Evolutionary conservation across 2,797 vertebrate species (phyloP), one percentile per base, ranked within the genome.

Genomic region (Oreonectes daqikongensis): DNA sequence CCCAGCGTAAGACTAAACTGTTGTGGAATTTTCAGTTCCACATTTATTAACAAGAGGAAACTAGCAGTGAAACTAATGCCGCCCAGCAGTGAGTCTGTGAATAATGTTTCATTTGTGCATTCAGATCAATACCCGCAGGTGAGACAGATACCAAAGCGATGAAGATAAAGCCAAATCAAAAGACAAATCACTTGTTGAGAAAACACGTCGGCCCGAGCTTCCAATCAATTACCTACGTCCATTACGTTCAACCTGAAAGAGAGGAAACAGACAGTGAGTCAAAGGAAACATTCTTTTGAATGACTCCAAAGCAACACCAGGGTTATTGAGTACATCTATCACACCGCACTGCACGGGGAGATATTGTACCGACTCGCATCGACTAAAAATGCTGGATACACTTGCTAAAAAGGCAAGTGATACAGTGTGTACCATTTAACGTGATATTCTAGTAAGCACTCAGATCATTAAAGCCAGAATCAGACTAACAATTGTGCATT

Each of bases 271-370:
- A 78, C 75, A 77, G 80, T 57, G 71, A 72, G n/a, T 63, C 46
- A n/a, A 59, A 60, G 59, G 40, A 75, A 69, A 72, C 71, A 78
- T 82, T 80, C 1, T 71, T 84, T 83, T 72, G 28, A 61, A 71
- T n/a, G 28, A 71, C 60, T 81, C 52, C 28, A 75, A 79, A 77
- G 70, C 15, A 40, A 30, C 50, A 77, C 38, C 15, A n/a, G 28
- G 63, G 71, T 82, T 83, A 84, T 84, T 84, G 79, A 81, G 75
- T 46, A 69, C 40, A 84, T 85, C 76, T 72, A 79, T 86, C 79
- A 81, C 64, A 61, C 44, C 52, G 70, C 79, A 79, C 75, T 77
- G 69, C 65, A 84, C 74, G 57, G 24, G 75, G 70, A 60, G 77
- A 80, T 85, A 82, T 83, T 80, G 76, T 66, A 42, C 75, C 57